Conservation (phyloP, 2,888 invertebrate genomes). For the Heliconius ismenius region DNA sequence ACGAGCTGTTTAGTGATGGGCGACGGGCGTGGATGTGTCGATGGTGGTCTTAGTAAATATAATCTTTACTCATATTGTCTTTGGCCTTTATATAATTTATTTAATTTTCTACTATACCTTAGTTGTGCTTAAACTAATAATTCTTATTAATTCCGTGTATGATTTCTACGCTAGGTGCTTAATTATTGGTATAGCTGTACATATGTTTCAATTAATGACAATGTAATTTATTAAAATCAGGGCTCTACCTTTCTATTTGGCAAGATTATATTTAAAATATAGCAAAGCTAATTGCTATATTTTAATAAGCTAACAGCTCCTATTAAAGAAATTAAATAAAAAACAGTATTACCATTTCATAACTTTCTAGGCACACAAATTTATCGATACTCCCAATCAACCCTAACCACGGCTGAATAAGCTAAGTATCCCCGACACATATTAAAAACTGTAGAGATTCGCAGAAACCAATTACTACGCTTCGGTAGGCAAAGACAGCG, state of each 20-base stretch:
- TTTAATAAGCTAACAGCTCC: no score
- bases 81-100: no score
- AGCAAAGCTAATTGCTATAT: no score
- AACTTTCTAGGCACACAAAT: slow-evolving; percentile 11
- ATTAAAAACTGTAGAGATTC: slow-evolving; percentile 62
- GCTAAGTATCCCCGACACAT: slow-evolving; percentile 66
- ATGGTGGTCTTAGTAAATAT: slow-evolving; percentile 16
- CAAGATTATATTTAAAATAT: not conserved
- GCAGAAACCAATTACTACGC: slow-evolving; percentile 64
- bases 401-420: slow-evolving; percentile 58
- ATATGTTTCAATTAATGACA: not conserved
- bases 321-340: no score
- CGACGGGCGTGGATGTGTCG: slow-evolving; percentile 42
- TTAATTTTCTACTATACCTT: no score
- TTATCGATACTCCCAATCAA: slow-evolving; percentile 44
- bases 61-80: no score
- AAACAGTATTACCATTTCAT: not conserved
- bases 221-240: not conserved
- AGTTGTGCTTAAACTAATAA: no score
- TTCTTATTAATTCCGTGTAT: not conserved
- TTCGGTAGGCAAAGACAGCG: slow-evolving; percentile 58
- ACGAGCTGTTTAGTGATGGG: slow-evolving; percentile 65
- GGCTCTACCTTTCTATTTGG: not conserved
- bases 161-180: not conserved
- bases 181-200: not conserved